Conservation (phyloP, 2,888 invertebrate genomes). For the Hypsopygia costalis region DNA sequence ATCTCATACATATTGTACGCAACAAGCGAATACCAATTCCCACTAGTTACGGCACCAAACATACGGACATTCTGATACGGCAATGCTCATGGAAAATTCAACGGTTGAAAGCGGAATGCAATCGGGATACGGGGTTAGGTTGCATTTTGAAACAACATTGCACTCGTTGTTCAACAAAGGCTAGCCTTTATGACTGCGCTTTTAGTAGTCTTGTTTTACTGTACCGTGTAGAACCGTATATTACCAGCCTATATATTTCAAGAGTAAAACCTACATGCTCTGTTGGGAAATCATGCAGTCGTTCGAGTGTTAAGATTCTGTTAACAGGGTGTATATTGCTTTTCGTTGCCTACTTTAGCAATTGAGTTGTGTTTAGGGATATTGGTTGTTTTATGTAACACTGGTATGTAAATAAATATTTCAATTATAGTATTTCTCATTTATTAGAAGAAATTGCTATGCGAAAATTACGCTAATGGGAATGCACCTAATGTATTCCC, state of each 20-base stretch:
- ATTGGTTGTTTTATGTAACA: no score
- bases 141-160: constrained; percentile 52
- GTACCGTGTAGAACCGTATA: constrained; percentile 14
- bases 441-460: no score
- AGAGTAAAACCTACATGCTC: not conserved
- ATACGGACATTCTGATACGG: constrained; percentile 43
- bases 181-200: constrained; percentile 33
- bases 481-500: no score
- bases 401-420: no score
- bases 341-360: no score
- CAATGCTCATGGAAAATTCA: constrained; percentile 66
- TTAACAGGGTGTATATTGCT: no score
- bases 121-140: constrained; percentile 57
- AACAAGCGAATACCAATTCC: constrained; percentile 68
- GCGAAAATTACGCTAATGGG: no score
- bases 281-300: constrained; percentile 1
- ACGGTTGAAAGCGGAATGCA: constrained; percentile 64
- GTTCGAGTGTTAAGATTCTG: not conserved
- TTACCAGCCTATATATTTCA: not conserved
- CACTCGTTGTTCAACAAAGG: constrained; percentile 42
- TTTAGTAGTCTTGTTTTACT: constrained; percentile 35
- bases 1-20: constrained; percentile 70
- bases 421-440: no score
- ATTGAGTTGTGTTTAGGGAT: no score
- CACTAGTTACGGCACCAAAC: constrained; percentile 59